Conservation (phyloP, 2,113 vertebrate species). For the Cheilinus undulatus region DNA sequence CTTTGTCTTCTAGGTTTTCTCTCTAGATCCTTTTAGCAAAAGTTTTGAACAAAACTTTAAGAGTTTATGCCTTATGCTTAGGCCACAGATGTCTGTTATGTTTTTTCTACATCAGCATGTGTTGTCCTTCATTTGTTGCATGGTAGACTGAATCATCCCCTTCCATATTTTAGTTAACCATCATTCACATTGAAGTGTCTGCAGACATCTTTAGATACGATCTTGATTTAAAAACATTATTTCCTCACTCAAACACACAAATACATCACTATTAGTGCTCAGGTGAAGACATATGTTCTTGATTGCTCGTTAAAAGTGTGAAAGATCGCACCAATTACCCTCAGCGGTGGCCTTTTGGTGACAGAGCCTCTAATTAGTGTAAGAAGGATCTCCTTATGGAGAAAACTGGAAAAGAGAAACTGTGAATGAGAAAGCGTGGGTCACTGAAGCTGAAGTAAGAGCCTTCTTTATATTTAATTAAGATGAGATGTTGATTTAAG, state of each 20-base stretch:
- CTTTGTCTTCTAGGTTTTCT: constrained; percentile 5
- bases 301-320: constrained; percentile 75
- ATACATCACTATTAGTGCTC: constrained; percentile 70
- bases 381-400: constrained; percentile 58
- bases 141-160: too few relatives aligned
- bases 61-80: not conserved
- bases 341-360: constrained; percentile 73
- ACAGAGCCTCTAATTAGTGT: constrained; percentile 74
- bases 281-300: constrained; percentile 67
- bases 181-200: too few relatives aligned
- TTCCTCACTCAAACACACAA: constrained; percentile 57
- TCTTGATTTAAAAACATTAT: too few relatives aligned
- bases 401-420: constrained; percentile 52
- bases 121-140: too few relatives aligned
- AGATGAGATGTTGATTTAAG: constrained; percentile 37
- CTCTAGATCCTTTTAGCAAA: not conserved
- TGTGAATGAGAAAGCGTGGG: constrained; percentile 46
- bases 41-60: not conserved
- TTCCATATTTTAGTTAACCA: too few relatives aligned
- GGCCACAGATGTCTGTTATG: not conserved
- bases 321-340: constrained; percentile 79
- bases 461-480: constrained; percentile 59
- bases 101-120: too few relatives aligned
- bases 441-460: constrained; percentile 41
- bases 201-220: too few relatives aligned